Percentiles rank a stretch among this genome's conserved stretches.
phyloP scores from a whole-genome alignment of 2,888 invertebrate genomes.

The Phoenoteleia sp. region DNA sequence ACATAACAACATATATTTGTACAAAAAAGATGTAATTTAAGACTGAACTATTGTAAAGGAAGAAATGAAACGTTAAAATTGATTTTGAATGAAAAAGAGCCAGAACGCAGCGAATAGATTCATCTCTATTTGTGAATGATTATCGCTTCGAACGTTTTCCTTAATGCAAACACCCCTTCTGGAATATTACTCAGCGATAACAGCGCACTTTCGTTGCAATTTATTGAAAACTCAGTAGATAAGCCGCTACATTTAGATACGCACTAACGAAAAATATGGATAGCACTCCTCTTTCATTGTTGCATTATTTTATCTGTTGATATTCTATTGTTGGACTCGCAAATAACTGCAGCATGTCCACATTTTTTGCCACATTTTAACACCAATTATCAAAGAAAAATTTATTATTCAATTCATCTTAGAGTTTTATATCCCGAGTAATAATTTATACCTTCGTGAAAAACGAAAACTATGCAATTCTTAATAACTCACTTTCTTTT shows the following conservation, averaged over 20 bases:
- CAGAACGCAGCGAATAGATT: constrained; percentile 42
- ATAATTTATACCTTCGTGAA: too few species aligned
- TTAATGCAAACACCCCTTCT: constrained; percentile 62
- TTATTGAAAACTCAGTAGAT: constrained; percentile 66
- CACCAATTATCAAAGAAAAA: too few species aligned
- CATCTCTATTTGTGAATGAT: constrained; percentile 67
- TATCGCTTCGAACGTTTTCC: constrained; percentile 46
- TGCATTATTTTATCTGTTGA: background rate
- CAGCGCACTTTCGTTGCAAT: constrained; percentile 65
- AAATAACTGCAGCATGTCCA: too few species aligned
- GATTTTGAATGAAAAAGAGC: constrained; percentile 8
- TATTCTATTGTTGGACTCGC: background rate
- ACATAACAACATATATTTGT: too few species aligned
- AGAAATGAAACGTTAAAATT: background rate
- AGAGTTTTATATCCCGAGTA: too few species aligned
- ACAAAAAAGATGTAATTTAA: too few species aligned
- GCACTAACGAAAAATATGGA: constrained; percentile 3
- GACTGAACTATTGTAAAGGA: too few species aligned
- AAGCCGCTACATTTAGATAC: constrained; percentile 61
- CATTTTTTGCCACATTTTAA: too few species aligned
- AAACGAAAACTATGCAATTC: too few species aligned
- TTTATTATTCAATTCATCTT: too few species aligned
- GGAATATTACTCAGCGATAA: constrained; percentile 71
- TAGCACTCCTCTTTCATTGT: constrained; percentile 8
- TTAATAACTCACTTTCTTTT: too few species aligned